Evolutionary conservation across 2,797 vertebrate genomes (phyloP).

Genomic region (Phrynocephalus vlangalii): DNA sequence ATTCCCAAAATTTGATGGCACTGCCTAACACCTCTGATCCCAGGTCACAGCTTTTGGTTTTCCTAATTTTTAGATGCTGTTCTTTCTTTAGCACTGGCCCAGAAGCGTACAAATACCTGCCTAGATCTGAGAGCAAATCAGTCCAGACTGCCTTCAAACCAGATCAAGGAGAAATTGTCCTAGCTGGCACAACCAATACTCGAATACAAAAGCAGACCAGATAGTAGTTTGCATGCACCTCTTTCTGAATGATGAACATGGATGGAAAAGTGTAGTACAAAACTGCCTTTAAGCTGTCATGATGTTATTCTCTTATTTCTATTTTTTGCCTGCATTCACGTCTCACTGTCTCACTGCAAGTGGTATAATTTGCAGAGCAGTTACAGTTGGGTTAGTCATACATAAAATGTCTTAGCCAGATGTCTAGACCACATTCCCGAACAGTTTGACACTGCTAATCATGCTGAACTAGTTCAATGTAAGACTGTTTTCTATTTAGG

Average conservation of each 20-base stretch:
- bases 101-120: too few relatives aligned
- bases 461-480: not conserved
- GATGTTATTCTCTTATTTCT: not conserved
- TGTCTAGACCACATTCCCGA: not conserved
- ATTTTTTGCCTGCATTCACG: not conserved
- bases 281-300: not conserved
- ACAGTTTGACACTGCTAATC: not conserved
- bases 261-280: not conserved
- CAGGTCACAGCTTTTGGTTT: too few relatives aligned
- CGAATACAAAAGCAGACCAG: too few relatives aligned
- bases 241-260: not conserved
- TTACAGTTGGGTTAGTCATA: not conserved
- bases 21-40: too few relatives aligned
- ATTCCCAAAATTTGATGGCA: too few relatives aligned
- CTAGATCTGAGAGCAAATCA: too few relatives aligned
- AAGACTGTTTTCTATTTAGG: not conserved
- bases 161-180: too few relatives aligned
- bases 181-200: too few relatives aligned
- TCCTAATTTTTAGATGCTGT: too few relatives aligned
- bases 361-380: not conserved
- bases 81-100: too few relatives aligned
- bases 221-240: not conserved
- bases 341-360: not conserved
- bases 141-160: too few relatives aligned
- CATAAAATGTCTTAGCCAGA: not conserved